Evolutionary conservation across 2,797 vertebrate species (phyloP).

Genomic region (Chelon labrosus): DNA sequence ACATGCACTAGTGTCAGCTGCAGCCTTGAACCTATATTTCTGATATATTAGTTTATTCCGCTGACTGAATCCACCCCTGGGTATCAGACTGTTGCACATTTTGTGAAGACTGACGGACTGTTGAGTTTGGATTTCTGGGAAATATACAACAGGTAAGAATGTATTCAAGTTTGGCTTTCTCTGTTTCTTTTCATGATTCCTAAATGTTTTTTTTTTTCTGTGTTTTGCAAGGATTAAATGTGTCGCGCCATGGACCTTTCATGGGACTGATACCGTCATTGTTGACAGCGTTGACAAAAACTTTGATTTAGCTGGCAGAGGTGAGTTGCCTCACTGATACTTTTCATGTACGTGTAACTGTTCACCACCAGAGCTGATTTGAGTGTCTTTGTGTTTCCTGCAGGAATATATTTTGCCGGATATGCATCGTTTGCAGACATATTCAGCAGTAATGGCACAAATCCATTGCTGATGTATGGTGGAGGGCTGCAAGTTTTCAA

Average conservation of each 20-base stretch:
- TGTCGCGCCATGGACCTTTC: constrained; percentile 85
- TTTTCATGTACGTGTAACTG: neutral
- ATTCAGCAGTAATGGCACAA: constrained; percentile 77
- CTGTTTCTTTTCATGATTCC: rapidly evolving
- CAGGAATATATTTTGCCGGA: constrained; percentile 92
- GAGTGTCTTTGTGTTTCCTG: constrained; percentile 25
- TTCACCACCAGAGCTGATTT: neutral
- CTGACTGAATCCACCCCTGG: constrained; percentile 84
- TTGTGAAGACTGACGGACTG: constrained; percentile 83
- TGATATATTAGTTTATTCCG: constrained; percentile 80
- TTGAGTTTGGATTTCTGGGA: constrained; percentile 89
- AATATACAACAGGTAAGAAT: constrained; percentile 86
- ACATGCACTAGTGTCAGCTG: neutral
- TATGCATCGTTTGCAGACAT: constrained; percentile 82
- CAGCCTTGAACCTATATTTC: neutral
- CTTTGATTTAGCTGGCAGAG: constrained; percentile 92
- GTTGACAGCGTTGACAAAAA: constrained; percentile 90
- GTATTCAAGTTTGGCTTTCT: neutral
- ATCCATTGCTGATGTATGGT: constrained; percentile 78
- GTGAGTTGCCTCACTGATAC: constrained; percentile 69
- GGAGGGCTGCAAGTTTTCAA: constrained; percentile 47
- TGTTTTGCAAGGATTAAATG: constrained; percentile 85
- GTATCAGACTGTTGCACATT: constrained; percentile 83
- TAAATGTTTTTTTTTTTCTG: neutral
- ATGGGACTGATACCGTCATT: constrained; percentile 87